Evolutionary conservation across 2,113 vertebrate species (phyloP), one percentile per base, ranked within the genome.

Genomic region (Corythoichthys intestinalis): DNA sequence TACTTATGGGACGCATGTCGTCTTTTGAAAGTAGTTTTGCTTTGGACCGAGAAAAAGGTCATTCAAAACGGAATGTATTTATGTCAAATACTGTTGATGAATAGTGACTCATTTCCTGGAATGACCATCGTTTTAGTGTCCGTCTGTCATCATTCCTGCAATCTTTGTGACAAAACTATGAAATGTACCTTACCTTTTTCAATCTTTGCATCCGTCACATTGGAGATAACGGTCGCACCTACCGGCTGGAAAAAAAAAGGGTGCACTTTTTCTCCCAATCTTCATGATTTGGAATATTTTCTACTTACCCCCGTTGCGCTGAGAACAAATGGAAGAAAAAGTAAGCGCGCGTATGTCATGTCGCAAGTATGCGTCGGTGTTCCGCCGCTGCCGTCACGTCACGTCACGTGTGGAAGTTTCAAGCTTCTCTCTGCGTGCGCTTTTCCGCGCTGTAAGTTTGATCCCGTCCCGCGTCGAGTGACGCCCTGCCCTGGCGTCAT

Each of bases 401-500:
- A 87, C 77, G 87, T 89, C 83, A 77, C 72, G 60, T 77, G 83
- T 77, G 79, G 76, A 61, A 74, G 74, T 66, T 66, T 52, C 66
- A 60, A 74, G 69, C 74, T 67, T 69, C 54, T 70, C 74, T 17
- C 74, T 7, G 71, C 34, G 73, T 8, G 41, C 20, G 20, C 68
- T 68, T 74, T 72, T 78, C 65, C 71, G 80, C 66, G 61, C 75
- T 82, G 77, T 85, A 81, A 73, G 85, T 87, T 63, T 69, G 72
- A 67, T 87, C 88, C 83, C 78, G 89, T 88, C 70, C 75, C 77
- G 58, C 59, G 65, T 76, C 56, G 83, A 85, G 86, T 28, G 20
- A 28, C 20, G 20, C 86, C 77, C 86, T 83, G 52, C 69, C 46
- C 74, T 79, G 87, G 86, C 88, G 90, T 91, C 88, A 91, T 83